Evolutionary conservation across 1,140 invertebrate species (phyloP).

Genomic region (Aphelinus atriplicis): DNA sequence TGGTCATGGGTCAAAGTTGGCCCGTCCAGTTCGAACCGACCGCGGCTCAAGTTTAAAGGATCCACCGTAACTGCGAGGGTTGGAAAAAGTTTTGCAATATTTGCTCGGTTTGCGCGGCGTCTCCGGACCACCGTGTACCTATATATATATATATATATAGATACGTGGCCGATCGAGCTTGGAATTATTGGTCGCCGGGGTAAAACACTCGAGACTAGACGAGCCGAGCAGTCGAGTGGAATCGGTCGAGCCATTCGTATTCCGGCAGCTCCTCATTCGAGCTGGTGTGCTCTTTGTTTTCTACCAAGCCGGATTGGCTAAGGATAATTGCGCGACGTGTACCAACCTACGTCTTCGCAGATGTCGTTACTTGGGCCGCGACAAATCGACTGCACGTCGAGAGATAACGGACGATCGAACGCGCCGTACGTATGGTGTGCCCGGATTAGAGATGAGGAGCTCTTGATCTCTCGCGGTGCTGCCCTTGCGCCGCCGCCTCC

Average conservation of each 20-base stretch:
- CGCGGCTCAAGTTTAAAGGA: conserved; percentile 41
- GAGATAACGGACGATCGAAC: no score
- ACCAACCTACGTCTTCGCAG: no score
- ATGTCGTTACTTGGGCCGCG: no score
- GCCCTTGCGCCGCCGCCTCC: no score
- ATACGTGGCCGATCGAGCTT: no score
- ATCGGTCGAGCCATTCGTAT: not conserved
- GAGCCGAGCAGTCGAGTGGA: conserved; percentile 8
- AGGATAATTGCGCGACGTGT: conserved; percentile 12
- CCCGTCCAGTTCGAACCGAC: no score
- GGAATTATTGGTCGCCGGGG: not conserved
- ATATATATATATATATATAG: no score
- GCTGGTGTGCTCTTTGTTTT: conserved; percentile 29
- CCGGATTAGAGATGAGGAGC: no score
- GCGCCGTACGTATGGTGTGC: no score
- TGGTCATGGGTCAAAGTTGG: no score
- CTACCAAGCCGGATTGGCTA: conserved; percentile 11
- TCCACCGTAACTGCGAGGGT: conserved; percentile 12
- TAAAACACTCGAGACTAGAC: conserved; percentile 11
- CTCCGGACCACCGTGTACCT: not conserved
- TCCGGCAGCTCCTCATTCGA: conserved; percentile 15
- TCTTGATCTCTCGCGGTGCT: no score
- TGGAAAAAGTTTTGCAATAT: conserved; percentile 53
- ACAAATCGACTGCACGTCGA: no score
- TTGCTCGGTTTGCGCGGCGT: conserved; percentile 20